Conservation (phyloP, 2,113 vertebrate genomes). For the Arizona elegans region DNA sequence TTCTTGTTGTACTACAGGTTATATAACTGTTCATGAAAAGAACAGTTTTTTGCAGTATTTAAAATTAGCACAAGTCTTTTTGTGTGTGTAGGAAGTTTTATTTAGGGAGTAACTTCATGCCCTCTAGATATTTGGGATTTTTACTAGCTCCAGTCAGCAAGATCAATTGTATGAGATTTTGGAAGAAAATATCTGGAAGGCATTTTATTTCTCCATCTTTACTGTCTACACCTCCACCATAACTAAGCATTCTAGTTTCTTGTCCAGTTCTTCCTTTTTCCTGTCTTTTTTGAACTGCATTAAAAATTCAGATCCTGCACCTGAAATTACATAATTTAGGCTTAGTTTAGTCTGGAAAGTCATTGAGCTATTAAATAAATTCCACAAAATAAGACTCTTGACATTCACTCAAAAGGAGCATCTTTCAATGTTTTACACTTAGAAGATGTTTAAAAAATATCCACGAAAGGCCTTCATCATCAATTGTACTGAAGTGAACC, state of each 20-base stretch:
- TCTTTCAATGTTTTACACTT: slow-evolving; percentile 54
- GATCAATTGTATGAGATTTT: neutral
- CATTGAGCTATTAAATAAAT: slow-evolving; percentile 37
- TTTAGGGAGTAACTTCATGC: neutral
- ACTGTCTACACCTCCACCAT: neutral
- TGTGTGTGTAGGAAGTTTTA: neutral
- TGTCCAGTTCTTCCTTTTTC: neutral
- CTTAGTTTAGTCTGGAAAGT: slow-evolving; percentile 35
- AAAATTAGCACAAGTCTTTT: neutral
- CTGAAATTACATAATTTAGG: neutral
- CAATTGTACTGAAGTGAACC: slow-evolving; percentile 50
- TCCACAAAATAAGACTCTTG: slow-evolving; percentile 50
- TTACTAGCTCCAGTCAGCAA: neutral
- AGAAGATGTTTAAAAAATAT: slow-evolving; percentile 30
- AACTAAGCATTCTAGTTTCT: slow-evolving; percentile 1
- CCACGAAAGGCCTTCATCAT: neutral
- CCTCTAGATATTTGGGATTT: neutral
- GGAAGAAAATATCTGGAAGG: neutral
- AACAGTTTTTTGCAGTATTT: neutral
- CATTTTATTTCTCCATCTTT: neutral
- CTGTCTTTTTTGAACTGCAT: neutral
- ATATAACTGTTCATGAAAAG: neutral
- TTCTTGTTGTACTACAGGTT: neutral
- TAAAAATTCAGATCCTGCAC: neutral
- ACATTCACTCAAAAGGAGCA: slow-evolving; percentile 48